These are phyloP conservation scores for Furcula furcula DNA, from an alignment of 2,888 invertebrate species.

Conservation along the genomic window DNA sequence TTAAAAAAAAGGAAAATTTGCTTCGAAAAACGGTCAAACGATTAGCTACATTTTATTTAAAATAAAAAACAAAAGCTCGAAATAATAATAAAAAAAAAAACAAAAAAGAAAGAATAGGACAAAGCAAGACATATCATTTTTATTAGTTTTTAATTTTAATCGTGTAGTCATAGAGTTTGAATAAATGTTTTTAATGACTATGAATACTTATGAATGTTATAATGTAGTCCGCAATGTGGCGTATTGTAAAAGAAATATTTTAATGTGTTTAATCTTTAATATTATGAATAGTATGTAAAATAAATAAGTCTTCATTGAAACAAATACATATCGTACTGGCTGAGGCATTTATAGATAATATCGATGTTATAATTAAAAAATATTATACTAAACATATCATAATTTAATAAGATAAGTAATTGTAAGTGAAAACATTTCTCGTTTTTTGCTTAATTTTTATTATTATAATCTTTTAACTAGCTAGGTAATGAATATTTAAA, in stretches of 20 bases:
- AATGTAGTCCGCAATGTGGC: slow-evolving; percentile 35
- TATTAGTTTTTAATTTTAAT: slow-evolving; percentile 38
- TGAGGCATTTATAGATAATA: slow-evolving; percentile 77
- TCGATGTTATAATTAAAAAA: slow-evolving; percentile 59
- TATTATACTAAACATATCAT: slow-evolving; percentile 47
- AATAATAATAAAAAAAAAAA: slow-evolving; percentile 42
- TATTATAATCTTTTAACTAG: slow-evolving; percentile 37
- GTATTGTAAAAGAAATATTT: slow-evolving; percentile 41
- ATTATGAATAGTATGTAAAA: slow-evolving; percentile 44
- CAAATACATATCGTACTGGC: slow-evolving; percentile 78
- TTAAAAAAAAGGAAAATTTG: slow-evolving; percentile 44
- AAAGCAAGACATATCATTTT: slow-evolving; percentile 42
- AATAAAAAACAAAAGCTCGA: slow-evolving; percentile 34
- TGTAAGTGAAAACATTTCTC: slow-evolving; percentile 19
- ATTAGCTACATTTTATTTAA: slow-evolving; percentile 56
- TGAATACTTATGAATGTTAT: slow-evolving; percentile 59
- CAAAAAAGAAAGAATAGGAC: slow-evolving; percentile 43
- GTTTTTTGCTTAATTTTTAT: slow-evolving; percentile 44
- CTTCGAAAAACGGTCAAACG: slow-evolving; percentile 65
- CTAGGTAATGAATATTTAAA: slow-evolving; percentile 59
- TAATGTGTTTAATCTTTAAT: slow-evolving; percentile 62
- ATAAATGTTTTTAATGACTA: slow-evolving; percentile 45
- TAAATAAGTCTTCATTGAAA: slow-evolving; percentile 72
- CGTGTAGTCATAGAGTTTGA: slow-evolving; percentile 36
- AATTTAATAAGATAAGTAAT: neutral